Percentiles rank a stretch among this genome's conserved stretches.
These are phyloP conservation scores for Arvicanthis niloticus DNA, from an alignment of 2,113 vertebrate species.

Conservation along the genomic window DNA sequence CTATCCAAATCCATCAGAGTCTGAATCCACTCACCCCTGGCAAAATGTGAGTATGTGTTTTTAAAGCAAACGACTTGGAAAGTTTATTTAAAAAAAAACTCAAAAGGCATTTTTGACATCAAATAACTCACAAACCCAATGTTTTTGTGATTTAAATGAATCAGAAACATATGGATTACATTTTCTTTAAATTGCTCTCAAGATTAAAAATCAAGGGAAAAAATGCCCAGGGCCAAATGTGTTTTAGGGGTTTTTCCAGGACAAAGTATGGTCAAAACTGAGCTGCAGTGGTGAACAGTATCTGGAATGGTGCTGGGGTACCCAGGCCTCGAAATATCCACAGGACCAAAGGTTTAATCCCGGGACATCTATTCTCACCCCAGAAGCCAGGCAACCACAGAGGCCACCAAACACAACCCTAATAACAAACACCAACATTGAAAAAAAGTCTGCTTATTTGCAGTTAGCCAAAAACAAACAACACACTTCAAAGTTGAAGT, in stretches of 20 bases:
- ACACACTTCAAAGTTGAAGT: slow-evolving; percentile 73
- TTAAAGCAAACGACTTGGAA: slow-evolving; percentile 79
- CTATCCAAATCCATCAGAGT: slow-evolving; percentile 73
- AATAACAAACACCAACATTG: slow-evolving; percentile 74
- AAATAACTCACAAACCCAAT: slow-evolving; percentile 82
- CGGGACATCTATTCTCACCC: slow-evolving; percentile 53
- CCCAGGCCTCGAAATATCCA: neutral
- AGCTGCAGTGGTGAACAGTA: slow-evolving; percentile 35
- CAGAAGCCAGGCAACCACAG: slow-evolving; percentile 40
- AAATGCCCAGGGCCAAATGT: slow-evolving; percentile 77
- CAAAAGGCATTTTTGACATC: slow-evolving; percentile 83
- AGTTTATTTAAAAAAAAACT: slow-evolving; percentile 82
- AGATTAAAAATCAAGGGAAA: slow-evolving; percentile 83
- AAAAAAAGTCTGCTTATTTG: slow-evolving; percentile 68
- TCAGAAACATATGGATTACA: slow-evolving; percentile 84
- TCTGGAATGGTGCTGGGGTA: neutral
- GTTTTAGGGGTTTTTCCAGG: slow-evolving; percentile 73
- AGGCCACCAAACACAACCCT: slow-evolving; percentile 54
- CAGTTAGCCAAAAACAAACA: slow-evolving; percentile 76
- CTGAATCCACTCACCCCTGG: slow-evolving; percentile 77
- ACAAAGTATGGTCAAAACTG: slow-evolving; percentile 56
- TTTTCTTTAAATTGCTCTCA: slow-evolving; percentile 83
- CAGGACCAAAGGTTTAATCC: slow-evolving; percentile 13
- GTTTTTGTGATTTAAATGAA: slow-evolving; percentile 85
- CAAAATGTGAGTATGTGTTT: slow-evolving; percentile 82